Conservation (phyloP, 2,797 vertebrate species). For the Neomorphus geoffroyi region DNA sequence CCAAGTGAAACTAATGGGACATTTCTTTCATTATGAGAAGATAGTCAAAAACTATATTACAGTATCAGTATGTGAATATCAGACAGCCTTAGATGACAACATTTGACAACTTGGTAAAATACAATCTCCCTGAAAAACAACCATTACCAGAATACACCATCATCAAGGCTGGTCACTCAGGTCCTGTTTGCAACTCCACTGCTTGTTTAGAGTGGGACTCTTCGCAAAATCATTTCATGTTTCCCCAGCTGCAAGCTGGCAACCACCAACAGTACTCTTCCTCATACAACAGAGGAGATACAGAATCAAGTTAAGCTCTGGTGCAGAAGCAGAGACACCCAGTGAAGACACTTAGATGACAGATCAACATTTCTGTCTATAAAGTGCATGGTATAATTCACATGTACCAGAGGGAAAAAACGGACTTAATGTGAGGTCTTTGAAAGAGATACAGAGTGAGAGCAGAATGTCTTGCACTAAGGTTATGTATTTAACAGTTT, state of each 20-base stretch:
- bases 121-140: background rate
- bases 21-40: background rate
- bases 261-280: background rate
- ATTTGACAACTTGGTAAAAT: background rate
- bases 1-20: background rate
- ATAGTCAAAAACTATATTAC: background rate
- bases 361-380: background rate
- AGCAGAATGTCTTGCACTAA: slow-evolving; percentile 76
- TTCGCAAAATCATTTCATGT: background rate
- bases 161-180: background rate
- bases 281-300: slow-evolving; percentile 31
- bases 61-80: background rate
- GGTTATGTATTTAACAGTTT: slow-evolving; percentile 84
- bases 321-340: background rate
- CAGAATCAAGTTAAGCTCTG: background rate
- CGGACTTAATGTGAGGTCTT: slow-evolving; percentile 33
- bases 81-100: background rate
- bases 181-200: background rate
- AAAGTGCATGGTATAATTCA: background rate
- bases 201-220: background rate
- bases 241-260: background rate
- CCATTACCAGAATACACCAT: background rate
- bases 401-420: background rate
- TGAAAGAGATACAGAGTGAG: slow-evolving; percentile 66
- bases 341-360: background rate